Evolutionary conservation across 2,888 invertebrate species (phyloP).

Genomic region (Cremastinae sp.): DNA sequence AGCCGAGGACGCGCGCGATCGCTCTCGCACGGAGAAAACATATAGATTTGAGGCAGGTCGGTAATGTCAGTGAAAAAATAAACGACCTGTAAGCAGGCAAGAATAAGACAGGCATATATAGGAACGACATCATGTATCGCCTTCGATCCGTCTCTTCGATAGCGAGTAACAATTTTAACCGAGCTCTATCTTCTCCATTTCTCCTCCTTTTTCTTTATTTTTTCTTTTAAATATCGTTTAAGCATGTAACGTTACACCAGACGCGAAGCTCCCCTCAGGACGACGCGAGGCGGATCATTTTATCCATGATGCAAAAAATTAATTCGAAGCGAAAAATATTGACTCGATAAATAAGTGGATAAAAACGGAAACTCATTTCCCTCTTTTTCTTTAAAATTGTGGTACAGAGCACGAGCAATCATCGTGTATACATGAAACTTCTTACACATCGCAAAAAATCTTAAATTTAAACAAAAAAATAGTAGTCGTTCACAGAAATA

Average conservation of each 20-base stretch:
- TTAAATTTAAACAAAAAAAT: too few species aligned
- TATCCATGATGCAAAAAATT: not conserved
- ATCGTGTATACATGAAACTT: too few species aligned
- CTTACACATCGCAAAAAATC: too few species aligned
- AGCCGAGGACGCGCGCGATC: constrained; percentile 39
- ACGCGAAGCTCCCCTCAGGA: constrained; percentile 50
- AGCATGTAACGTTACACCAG: constrained; percentile 37
- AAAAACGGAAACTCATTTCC: too few species aligned
- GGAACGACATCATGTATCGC: constrained; percentile 70
- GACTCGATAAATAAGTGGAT: too few species aligned
- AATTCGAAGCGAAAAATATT: constrained; percentile 41
- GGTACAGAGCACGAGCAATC: too few species aligned
- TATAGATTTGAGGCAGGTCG: constrained; percentile 76
- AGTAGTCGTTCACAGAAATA: too few species aligned
- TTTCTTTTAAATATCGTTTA: not conserved
- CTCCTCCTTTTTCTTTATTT: not conserved
- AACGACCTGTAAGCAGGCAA: constrained; percentile 53
- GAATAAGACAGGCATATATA: constrained; percentile 39
- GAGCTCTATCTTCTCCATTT: constrained; percentile 20
- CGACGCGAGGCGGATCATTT: constrained; percentile 37
- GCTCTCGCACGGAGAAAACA: constrained; percentile 51
- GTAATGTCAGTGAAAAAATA: constrained; percentile 68
- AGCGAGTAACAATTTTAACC: constrained; percentile 30
- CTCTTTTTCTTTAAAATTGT: too few species aligned
- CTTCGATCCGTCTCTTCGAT: constrained; percentile 70